Evolutionary conservation across 2,888 invertebrate species (phyloP).

Genomic region (Erebia palarica): DNA sequence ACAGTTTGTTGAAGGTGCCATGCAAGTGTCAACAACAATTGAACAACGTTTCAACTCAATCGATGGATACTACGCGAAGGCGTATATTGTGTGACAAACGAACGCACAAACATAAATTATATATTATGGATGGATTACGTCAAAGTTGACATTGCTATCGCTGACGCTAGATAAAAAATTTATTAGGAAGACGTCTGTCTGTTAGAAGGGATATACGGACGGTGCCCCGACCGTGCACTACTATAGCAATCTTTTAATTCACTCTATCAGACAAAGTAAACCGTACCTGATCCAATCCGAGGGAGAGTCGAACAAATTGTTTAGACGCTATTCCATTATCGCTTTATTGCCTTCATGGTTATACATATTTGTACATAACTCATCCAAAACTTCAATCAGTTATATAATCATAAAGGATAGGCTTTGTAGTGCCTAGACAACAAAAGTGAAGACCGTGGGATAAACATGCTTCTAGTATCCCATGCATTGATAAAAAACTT

Average conservation of each 20-base stretch:
- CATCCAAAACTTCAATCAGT: constrained; percentile 5
- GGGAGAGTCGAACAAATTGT: constrained; percentile 25
- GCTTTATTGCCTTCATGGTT: not conserved
- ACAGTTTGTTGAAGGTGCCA: too few relatives aligned
- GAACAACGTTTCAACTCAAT: too few relatives aligned
- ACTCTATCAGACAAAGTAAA: constrained; percentile 4
- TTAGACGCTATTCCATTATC: constrained; percentile 15
- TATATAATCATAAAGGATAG: not conserved
- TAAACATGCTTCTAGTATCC: constrained; percentile 18
- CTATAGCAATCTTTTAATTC: not conserved
- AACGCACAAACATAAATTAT: too few relatives aligned
- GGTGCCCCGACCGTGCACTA: not conserved
- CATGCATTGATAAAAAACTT: constrained; percentile 27
- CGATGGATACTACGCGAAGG: too few relatives aligned
- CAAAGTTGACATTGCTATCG: not conserved
- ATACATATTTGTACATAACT: not conserved
- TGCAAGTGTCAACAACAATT: too few relatives aligned
- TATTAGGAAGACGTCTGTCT: not conserved
- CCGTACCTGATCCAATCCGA: not conserved
- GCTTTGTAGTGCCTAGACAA: not conserved
- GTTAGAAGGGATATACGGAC: not conserved
- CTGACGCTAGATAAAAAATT: not conserved
- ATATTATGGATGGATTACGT: too few relatives aligned
- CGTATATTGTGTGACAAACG: too few relatives aligned
- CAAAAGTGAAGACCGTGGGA: constrained; percentile 32